Base-by-base conservation (phyloP, 2,888 invertebrate species). In the Ophion costatus region DNA sequence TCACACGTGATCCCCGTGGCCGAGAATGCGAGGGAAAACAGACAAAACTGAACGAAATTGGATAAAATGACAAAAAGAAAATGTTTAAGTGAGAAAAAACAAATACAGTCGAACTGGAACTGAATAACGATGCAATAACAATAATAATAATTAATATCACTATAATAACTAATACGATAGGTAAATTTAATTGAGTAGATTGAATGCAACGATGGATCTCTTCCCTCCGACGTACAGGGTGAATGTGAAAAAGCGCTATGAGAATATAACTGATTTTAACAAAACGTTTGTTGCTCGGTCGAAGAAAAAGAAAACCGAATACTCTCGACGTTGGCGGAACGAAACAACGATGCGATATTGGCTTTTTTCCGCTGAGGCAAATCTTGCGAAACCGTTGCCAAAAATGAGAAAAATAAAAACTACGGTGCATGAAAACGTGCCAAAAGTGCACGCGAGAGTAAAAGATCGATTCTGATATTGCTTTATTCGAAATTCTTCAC, bases 71-170 rank as follows among this genome's bases (percentile, higher is more conserved):
- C 7, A 29, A 33, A 66, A 70, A 70, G 64, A 77, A 59, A 29
- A 71, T 63, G 11, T 67, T 29, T 22, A 57, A 42, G 10, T 61
- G 42, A n/a, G 71, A 22, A 33, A 24, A 73, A 75, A 20, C 82
- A 79, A 79, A 78, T 57, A 83, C 67, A 79, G 84, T 81, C 51
- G 80, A 80, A 84, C 82, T 82, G 83, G 82, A 83, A 84, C 78
- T 84, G 79, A 83, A 84, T 84, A 86, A 86, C 77, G 83, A 83
- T 87, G 85, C 87, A 84, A 87, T 87, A 87, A 88, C 79, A 84
- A 83, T 79, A 86, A 80, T 81, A 69, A 84, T 73, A 79, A 74
- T 77, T 7, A 42, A 73, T 79, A 71, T 76, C 56, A 78, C 29
- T 67, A 80, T 76, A 59, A 80, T 67, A 22, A 67, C 17, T 45